Base-by-base conservation (phyloP, 2,797 vertebrate species). In the Phoxinus dragarum region DNA sequence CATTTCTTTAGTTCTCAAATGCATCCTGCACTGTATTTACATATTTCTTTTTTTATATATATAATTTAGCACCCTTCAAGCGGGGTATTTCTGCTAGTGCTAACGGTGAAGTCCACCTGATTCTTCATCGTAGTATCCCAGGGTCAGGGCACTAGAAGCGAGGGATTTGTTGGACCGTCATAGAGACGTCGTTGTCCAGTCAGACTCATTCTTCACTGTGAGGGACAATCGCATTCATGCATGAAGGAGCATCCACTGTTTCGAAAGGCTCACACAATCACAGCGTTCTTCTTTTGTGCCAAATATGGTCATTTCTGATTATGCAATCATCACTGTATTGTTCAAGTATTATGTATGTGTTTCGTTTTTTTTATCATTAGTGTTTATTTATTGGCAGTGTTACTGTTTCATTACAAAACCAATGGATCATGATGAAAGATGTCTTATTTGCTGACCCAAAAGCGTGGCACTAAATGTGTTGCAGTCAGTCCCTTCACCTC, bases 351-450 rank as follows among this genome's bases (percentile, higher is more conserved):
- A 77, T 88, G 31, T 66, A 64, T 56, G 21, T 56, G 0, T 87
- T 27, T 80, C 66, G 84, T 36, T 84, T 76, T 52, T n/a, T 93
- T 94, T 88, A 91, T 94, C 44, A 89, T 92, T 91, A 92, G 93
- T 91, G 71, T 94, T 95, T 94, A 96, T 96, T 96, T 96, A 95
- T 96, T 95, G 94, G 95, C 94, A 94, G 87, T 92, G 92, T 96
- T 95, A 94, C 94, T 95, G 94, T 95, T 94, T 94, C 90, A 93
- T 94, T 90, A 77, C 72, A 83, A 93, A 94, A 93, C 92, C 92
- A 94, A 94, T 93, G 93, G 93, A 93, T 92, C 93, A 93, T 93
- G 94, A 94, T 92, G 89, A 92, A 91, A 94, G n/a, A 95, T 94
- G 94, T 95, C 82, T 87, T 86, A 80, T 90, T 90, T 93, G 91